A percentile compares a stretch with the other conserved stretches of the same genome.
phyloP scores from a whole-genome alignment of 2,113 vertebrate species.

The Clarias gariepinus region DNA sequence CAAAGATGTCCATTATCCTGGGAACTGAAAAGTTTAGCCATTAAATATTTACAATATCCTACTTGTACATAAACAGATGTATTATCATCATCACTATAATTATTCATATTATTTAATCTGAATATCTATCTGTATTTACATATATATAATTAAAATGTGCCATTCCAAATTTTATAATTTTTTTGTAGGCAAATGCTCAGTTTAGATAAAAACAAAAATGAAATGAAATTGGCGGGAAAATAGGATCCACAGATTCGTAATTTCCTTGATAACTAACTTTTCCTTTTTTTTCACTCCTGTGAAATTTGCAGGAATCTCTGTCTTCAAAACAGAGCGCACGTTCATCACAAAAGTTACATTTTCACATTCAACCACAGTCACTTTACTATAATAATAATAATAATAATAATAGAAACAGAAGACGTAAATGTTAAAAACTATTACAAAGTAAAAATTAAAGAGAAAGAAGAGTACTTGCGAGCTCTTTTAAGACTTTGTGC shows the following conservation, averaged over 20 bases:
- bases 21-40: no score
- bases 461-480: neutral
- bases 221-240: neutral
- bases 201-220: neutral
- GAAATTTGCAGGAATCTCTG: neutral
- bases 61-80: no score
- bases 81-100: no score
- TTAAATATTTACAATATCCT: no score
- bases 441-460: neutral
- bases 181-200: neutral
- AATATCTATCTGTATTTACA: no score
- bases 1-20: no score
- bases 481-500: neutral
- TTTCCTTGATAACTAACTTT: neutral
- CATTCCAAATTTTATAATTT: neutral
- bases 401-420: neutral
- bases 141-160: no score
- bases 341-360: neutral
- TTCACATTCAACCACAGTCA: neutral
- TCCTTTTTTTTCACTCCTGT: neutral
- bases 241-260: no score
- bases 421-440: neutral
- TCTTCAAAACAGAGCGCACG: neutral
- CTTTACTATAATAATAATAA: neutral
- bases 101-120: neutral